Conservation (phyloP, 2,797 vertebrate genomes). For the Heteromormyrus szaboi region DNA sequence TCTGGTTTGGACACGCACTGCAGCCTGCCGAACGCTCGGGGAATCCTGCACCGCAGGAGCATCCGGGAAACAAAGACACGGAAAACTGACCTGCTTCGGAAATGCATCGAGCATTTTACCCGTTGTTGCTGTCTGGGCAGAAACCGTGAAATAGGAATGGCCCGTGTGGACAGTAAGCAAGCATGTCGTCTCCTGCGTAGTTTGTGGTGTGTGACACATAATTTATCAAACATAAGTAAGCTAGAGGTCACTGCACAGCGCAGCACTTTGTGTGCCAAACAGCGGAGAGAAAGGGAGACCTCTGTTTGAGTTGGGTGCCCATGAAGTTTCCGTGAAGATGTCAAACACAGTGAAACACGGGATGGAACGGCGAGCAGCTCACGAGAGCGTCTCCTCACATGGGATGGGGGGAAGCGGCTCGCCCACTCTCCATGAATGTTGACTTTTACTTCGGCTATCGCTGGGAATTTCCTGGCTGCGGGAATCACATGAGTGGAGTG, state of each 20-base stretch:
- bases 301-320: neutral
- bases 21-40: slow-evolving; percentile 1
- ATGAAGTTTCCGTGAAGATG: slow-evolving; percentile 8
- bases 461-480: slow-evolving; percentile 45
- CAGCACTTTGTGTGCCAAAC: neutral
- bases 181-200: neutral
- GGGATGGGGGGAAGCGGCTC: slow-evolving; percentile 29
- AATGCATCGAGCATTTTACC: neutral
- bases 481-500: slow-evolving; percentile 24
- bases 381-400: slow-evolving; percentile 2
- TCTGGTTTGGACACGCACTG: slow-evolving; percentile 43
- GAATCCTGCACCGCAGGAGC: neutral
- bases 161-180: neutral
- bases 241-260: neutral
- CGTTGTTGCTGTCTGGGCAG: neutral
- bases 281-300: neutral
- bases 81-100: neutral
- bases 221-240: neutral
- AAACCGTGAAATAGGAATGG: neutral
- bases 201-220: neutral
- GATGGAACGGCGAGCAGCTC: neutral
- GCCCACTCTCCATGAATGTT: slow-evolving; percentile 24
- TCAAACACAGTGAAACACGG: neutral
- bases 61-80: neutral
- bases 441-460: slow-evolving; percentile 37